Conservation (phyloP, 2,113 vertebrate species). For the Etia nguti region DNA sequence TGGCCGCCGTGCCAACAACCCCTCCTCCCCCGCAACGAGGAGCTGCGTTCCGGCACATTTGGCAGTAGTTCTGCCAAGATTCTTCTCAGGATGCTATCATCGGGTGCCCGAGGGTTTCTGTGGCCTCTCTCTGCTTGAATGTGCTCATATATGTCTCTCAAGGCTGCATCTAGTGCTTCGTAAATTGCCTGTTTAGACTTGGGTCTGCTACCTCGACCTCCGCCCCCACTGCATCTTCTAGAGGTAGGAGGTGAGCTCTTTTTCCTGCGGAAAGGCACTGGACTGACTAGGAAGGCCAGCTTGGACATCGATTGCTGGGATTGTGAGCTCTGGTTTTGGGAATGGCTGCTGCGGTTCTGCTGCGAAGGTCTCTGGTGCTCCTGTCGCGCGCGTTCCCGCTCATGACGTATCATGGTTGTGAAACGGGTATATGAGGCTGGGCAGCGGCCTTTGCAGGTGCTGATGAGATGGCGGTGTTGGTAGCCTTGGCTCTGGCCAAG, state of each 20-base stretch:
- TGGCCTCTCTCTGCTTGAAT: constrained; percentile 89
- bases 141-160: constrained; percentile 96
- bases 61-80: constrained; percentile 95
- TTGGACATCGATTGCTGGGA: constrained; percentile 89
- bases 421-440: constrained; percentile 95
- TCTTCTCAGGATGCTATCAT: constrained; percentile 89
- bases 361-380: constrained; percentile 73
- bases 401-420: constrained; percentile 94
- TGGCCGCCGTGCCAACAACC: constrained; percentile 60
- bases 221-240: constrained; percentile 68
- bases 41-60: constrained; percentile 91
- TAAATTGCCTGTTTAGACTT: constrained; percentile 88
- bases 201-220: constrained; percentile 57
- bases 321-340: constrained; percentile 70
- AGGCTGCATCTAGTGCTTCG: constrained; percentile 90
- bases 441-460: constrained; percentile 93
- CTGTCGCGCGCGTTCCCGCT: constrained; percentile 86
- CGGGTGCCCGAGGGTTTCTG: constrained; percentile 77
- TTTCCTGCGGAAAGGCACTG: constrained; percentile 98
- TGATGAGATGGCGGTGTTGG: constrained; percentile 90
- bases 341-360: constrained; percentile 67
- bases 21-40: constrained; percentile 79
- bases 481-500: constrained; percentile 76
- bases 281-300: constrained; percentile 95
- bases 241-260: constrained; percentile 81